Evolutionary conservation across 2,888 invertebrate genomes (phyloP), one percentile per base, ranked within the genome.

Genomic region (Epinotia bilunana): DNA sequence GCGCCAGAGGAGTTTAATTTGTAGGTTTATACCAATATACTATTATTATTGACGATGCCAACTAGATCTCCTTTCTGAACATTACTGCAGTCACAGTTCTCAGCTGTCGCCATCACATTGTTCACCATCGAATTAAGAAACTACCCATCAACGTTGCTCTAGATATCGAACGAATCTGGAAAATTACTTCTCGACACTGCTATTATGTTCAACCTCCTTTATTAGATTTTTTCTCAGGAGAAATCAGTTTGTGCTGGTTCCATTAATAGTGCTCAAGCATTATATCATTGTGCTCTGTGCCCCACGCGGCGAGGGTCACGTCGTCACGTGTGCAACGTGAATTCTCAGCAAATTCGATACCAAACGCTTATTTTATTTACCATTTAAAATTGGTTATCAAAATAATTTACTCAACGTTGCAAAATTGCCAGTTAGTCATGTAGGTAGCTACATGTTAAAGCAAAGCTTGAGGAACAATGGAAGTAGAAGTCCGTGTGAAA

Each of bases 111-210:
- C 61, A 58, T 69, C 68, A 58, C 70, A 86, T 85, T 90, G 88
- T 90, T 85, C 86, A 80, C 81, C 77, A 84, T 85, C 79, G 81
- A 87, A 88, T 87, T 88, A 88, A 88, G 84, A 87, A 86, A 87
- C 83, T 85, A 87, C 84, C 84, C 86, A 86, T 81, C 80, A 76
- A 70, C 72, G 78, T 76, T 80, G 90, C 81, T 88, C 90, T 83
- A 91, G 90, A 90, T 92, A 86, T 88, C 84, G 85, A 87, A 87
- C 81, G 83, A 86, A 88, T 88, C 88, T 91, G 90, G 87, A 91
- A 93, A 92, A 91, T 88, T 86, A 82, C 87, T 84, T 89, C 82
- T 85, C 83, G 81, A 85, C 86, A 83, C 88, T 86, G 83, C 87
- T 84, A 90, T 90, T 90, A 88, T 88, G 84, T 85, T 83, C 79